Evolutionary conservation across 2,113 vertebrate species (phyloP).

Genomic region (Pelvicachromis taeniatus): DNA sequence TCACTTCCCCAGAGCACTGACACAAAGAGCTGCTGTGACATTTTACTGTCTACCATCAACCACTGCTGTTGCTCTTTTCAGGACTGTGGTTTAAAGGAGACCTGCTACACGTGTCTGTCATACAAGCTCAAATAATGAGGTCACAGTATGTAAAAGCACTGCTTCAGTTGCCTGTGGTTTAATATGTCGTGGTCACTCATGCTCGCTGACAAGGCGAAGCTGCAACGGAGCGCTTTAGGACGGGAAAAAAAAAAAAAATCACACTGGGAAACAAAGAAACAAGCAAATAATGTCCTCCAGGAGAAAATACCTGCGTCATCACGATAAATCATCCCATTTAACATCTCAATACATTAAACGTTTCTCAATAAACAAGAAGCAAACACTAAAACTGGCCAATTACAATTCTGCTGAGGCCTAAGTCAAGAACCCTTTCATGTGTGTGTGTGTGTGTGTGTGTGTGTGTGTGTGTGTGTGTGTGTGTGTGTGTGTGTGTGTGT

Average conservation of each 20-base stretch:
- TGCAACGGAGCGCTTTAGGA: rapidly evolving
- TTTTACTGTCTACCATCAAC: not conserved
- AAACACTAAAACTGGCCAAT: not conserved
- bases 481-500: not conserved
- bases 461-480: not conserved
- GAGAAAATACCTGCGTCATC: not conserved
- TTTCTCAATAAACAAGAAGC: not conserved
- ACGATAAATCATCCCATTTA: not conserved
- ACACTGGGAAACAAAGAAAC: not conserved
- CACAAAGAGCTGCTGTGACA: not conserved
- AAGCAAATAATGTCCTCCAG: not conserved
- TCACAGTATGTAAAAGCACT: not conserved
- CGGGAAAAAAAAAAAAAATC: not conserved
- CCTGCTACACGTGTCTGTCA: not conserved
- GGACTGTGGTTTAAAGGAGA: not conserved
- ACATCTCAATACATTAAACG: not conserved
- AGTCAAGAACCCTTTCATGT: not conserved
- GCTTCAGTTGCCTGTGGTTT: not conserved
- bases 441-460: not conserved
- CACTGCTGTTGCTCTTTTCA: not conserved
- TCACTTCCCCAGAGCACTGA: not conserved
- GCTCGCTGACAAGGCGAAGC: too few relatives aligned
- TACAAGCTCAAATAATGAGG: not conserved
- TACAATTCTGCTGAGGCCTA: not conserved
- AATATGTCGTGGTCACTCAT: rapidly evolving